A percentile compares a stretch with the other conserved stretches of the same genome.
Conservation (phyloP, 2,888 invertebrate species). For the Campaea margaritaria region DNA sequence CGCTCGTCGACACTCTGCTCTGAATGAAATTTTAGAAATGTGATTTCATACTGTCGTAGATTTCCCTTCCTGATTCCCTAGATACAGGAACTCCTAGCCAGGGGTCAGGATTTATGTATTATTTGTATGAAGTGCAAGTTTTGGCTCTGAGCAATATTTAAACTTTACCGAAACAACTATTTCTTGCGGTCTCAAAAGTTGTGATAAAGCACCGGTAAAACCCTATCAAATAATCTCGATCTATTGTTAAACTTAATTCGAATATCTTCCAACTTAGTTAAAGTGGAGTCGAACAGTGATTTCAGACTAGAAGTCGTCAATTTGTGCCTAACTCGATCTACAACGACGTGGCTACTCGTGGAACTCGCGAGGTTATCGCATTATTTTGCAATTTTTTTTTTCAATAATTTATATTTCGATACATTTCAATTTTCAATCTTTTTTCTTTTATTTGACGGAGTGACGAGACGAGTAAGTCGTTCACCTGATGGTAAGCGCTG, state of each 20-base stretch:
- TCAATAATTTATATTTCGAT: too few species aligned
- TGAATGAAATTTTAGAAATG: too few species aligned
- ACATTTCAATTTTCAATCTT: too few species aligned
- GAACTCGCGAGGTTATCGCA: slow-evolving; percentile 10
- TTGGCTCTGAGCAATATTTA: background rate
- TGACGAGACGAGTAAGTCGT: too few species aligned
- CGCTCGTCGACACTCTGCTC: slow-evolving; percentile 7
- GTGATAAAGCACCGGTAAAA: slow-evolving; percentile 16
- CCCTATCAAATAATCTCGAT: slow-evolving; percentile 30
- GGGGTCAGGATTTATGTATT: too few species aligned
- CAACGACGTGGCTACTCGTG: slow-evolving; percentile 18
- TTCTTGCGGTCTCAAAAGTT: slow-evolving; percentile 11
- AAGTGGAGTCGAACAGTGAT: slow-evolving; percentile 37
- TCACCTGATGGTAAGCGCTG: too few species aligned
- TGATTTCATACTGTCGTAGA: too few species aligned
- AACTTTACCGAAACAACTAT: background rate
- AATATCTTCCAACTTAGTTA: slow-evolving; percentile 25
- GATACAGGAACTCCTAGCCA: too few species aligned
- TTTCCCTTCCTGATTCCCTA: too few species aligned
- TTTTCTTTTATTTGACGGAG: too few species aligned
- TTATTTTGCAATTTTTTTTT: background rate
- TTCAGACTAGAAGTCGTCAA: slow-evolving; percentile 43
- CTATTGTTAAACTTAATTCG: slow-evolving; percentile 31
- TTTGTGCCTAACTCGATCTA: slow-evolving; percentile 50
- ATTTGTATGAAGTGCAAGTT: too few species aligned